Evolutionary conservation across 1,140 invertebrate genomes (phyloP), one percentile per base, ranked within the genome.

Genomic region (Rhizoglyphus robini): DNA sequence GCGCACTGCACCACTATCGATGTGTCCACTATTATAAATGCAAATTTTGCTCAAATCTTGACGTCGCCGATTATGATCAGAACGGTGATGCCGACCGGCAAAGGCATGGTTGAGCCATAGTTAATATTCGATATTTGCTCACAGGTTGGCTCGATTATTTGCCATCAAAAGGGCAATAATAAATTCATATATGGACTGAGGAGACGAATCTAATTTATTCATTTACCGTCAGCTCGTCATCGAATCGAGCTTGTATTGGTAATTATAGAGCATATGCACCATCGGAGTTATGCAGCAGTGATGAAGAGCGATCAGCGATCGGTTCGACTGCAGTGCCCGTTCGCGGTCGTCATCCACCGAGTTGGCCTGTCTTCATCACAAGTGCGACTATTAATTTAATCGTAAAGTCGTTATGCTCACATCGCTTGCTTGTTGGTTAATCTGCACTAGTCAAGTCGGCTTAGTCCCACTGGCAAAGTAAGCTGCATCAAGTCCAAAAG

Each of bases 331-430:
- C 23, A 5, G 15, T 25, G 8, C 8, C 51, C 31, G 20, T 54
- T 54, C 20, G 8, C 51, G 51, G 51, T 54, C 8, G 51, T 8
- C 51, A 54, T 54, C 51, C 8, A 11, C 51, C 8, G 51, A 20
- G 20, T 54, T 54, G 51, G 51, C 51, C 31, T 54, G 51, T 54
- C 51, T 54, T 54, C 51, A 54, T 54, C 51, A 25, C 20, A 8
- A 54, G 23, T 54, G 8, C 51, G 51, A 54, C 51, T 54, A 54
- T 54, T 54, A 54, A 54, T 54, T 54, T 54, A 32, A 54, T 54
- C 51, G 51, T 54, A 54, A 54, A 54, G 51, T 54, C 51, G 51
- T 54, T 54, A 54, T 54, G 20, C 8, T 25, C 8, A 54, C 51
- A 25, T 54, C 51, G 51, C 8, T 8, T 11, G 8, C 8, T 54